Base-by-base conservation (phyloP, 1,140 invertebrate species). In the Cheumatopsyche charites region DNA sequence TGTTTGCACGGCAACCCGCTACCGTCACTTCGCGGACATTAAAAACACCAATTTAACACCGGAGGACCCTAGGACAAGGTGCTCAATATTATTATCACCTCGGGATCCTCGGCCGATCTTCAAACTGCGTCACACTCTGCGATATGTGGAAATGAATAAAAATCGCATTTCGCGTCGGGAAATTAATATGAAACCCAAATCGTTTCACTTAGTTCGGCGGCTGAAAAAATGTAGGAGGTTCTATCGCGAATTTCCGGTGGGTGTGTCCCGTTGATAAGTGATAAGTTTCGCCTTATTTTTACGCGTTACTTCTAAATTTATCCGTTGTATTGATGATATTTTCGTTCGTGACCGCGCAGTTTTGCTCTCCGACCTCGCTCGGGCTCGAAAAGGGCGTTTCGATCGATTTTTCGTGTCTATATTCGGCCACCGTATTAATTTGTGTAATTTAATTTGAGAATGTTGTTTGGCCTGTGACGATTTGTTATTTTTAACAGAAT, bases 1-100 rank as follows among this genome's bases (percentile, higher is more conserved):
- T 15, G 19, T 66, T 42, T 66, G 63, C 63, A 66, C 63, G 63
- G 43, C 23, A 66, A n/a, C 21, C 12, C 41, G n/a, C n/a, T n/a
- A 26, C 41, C 17, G 2, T 41, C 26, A n/a, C 61, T 19, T 62
- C 13, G n/a, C 47, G 5, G 47, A 61, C 55, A 61, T 23, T 15
- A 61, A 61, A 15, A 15, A 61, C 55, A 21, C 6, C 55, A 61
- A 12, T 61, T 25, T 21, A n/a, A n/a, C 29, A 36, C 29, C 29
- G 29, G 9, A 36, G 29, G 29, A 9, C 29, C 29, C 3, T 4
- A 4, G 9, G 9, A 36, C 29, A 9, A 36, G 9, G 29, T 9
- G 29, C 29, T n/a, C n/a, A n/a, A n/a, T n/a, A n/a, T n/a, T n/a
- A n/a, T n/a, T n/a, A n/a, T n/a, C n/a, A n/a, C n/a, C n/a, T n/a